A percentile compares a stretch with the other conserved stretches of the same genome.
These are phyloP conservation scores for Arctocebus calabarensis DNA, from an alignment of 2,797 vertebrate genomes.

Conservation along the genomic window DNA sequence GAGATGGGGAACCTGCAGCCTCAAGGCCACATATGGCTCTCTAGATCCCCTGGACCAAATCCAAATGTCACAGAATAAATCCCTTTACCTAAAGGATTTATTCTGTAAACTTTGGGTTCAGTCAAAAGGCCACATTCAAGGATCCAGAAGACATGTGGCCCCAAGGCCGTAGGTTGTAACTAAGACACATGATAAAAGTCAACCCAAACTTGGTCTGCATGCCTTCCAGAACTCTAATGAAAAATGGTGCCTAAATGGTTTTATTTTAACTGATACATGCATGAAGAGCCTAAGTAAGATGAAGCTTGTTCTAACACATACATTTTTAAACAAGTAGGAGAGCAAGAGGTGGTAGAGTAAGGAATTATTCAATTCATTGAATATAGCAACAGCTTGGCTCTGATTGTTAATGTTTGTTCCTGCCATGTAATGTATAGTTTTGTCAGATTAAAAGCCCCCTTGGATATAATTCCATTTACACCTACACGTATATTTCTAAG, in stretches of 20 bases:
- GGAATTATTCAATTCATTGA: conserved; percentile 51
- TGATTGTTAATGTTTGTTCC: conserved; percentile 60
- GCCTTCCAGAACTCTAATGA: neutral
- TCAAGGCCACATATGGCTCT: neutral
- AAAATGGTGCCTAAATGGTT: neutral
- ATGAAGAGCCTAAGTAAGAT: conserved; percentile 28
- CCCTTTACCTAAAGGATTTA: neutral
- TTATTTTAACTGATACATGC: conserved; percentile 35
- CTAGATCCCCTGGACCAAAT: neutral
- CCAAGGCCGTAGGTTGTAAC: neutral
- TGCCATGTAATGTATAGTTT: conserved; percentile 61
- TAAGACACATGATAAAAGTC: neutral
- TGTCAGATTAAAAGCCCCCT: conserved; percentile 66
- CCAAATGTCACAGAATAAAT: neutral
- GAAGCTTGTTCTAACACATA: conserved; percentile 35
- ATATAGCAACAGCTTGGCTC: conserved; percentile 50
- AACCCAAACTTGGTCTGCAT: neutral
- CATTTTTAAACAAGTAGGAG: conserved; percentile 37
- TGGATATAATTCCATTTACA: conserved; percentile 74
- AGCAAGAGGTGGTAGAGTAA: conserved; percentile 59
- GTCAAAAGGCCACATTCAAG: neutral
- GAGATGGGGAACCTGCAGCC: neutral
- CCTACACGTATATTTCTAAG: conserved; percentile 64
- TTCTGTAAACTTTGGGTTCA: neutral
- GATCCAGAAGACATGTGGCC: neutral